Percentiles rank a stretch among this genome's conserved stretches.
Conservation (phyloP, 2,888 invertebrate genomes). For the Gastrophysa polygoni region DNA sequence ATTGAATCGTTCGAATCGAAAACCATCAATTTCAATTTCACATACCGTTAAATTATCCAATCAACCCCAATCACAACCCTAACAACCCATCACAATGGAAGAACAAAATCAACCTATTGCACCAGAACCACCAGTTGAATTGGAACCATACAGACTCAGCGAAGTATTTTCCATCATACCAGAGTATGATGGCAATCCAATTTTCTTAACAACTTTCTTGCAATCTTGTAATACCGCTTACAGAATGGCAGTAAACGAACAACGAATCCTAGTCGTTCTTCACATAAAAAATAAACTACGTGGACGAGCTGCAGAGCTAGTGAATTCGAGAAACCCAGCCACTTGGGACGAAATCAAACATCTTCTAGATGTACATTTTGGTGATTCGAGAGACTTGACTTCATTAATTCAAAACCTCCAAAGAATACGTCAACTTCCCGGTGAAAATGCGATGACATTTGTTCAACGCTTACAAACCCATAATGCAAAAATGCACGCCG, state of each 20-base stretch:
- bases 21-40: no score
- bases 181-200: background rate
- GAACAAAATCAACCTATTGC: no score
- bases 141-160: no score
- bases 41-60: no score
- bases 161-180: no score
- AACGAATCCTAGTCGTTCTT: background rate
- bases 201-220: no score
- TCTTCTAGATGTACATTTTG: slow-evolving; percentile 16
- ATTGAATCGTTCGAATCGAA: no score
- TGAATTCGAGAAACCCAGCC: slow-evolving; percentile 16
- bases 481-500: slow-evolving; percentile 21
- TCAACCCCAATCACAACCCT: no score
- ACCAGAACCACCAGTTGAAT: no score
- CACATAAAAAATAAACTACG: background rate
- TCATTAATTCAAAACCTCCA: slow-evolving; percentile 1
- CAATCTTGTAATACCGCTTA: background rate
- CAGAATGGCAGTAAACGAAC: background rate
- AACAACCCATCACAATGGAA: no score
- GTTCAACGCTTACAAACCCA: slow-evolving; percentile 14
- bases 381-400: slow-evolving; percentile 3
- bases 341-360: slow-evolving; percentile 18
- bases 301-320: background rate
- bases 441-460: slow-evolving; percentile 16
- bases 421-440: slow-evolving; percentile 9